Conservation (phyloP, 2,113 vertebrate species). For the Brachypodius melanocephalos region DNA sequence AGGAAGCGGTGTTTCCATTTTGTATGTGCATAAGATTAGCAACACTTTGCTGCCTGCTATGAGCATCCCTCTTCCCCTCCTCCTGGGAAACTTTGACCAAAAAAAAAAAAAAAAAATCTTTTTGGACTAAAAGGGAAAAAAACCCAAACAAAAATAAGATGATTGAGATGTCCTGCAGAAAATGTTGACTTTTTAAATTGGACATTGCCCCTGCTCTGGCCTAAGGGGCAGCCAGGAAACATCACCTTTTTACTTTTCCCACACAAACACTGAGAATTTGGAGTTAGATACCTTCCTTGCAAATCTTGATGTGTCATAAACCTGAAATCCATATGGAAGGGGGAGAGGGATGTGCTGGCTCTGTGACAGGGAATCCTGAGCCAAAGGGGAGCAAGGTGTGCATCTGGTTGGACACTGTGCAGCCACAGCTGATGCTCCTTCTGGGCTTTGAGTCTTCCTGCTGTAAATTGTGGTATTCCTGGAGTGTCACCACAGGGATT, state of each 20-base stretch:
- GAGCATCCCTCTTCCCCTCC: not conserved
- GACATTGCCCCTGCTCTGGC: not conserved
- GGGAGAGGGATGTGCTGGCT: not conserved
- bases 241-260: not conserved
- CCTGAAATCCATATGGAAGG: rapidly evolving
- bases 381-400: not conserved
- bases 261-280: not conserved
- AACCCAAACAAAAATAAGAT: too few relatives aligned
- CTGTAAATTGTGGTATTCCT: not conserved
- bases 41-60: not conserved
- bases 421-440: not conserved
- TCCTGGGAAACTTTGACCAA: not conserved
- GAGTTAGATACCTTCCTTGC: not conserved
- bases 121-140: not conserved
- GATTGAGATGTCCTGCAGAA: not conserved
- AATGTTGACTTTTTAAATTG: not conserved
- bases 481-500: rapidly evolving
- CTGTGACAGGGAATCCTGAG: not conserved
- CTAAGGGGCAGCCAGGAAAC: not conserved
- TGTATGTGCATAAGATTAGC: conserved; percentile 35
- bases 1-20: conserved; percentile 24
- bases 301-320: not conserved
- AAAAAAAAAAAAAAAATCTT: rapidly evolving
- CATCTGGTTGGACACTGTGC: not conserved
- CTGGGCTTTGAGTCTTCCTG: not conserved